Evolutionary conservation across 2,888 invertebrate species (phyloP).

Genomic region (Timema podura): DNA sequence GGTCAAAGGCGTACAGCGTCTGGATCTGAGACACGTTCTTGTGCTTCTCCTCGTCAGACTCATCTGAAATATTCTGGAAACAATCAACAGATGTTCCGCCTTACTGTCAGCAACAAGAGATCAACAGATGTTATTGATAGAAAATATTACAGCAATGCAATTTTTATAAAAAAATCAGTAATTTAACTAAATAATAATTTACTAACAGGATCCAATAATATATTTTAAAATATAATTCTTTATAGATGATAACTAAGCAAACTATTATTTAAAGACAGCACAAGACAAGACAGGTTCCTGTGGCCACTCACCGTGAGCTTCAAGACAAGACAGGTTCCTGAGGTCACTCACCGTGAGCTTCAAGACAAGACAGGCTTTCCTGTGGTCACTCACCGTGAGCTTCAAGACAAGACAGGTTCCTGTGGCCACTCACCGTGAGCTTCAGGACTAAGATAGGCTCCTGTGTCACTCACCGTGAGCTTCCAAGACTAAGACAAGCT

Average conservation of each 20-base stretch:
- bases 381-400: background rate
- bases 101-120: background rate
- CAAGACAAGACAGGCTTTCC: background rate
- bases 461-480: too few species aligned
- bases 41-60: constrained; percentile 72
- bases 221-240: too few species aligned
- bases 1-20: constrained; percentile 82
- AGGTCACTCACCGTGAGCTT: background rate
- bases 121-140: background rate
- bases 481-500: too few species aligned
- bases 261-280: too few species aligned
- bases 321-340: background rate
- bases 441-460: too few species aligned
- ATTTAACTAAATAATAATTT: too few species aligned
- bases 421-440: too few species aligned
- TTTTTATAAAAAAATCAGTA: background rate
- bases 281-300: background rate
- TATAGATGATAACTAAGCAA: too few species aligned
- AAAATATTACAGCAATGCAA: background rate
- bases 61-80: constrained; percentile 74
- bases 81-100: background rate
- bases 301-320: background rate
- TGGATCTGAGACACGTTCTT: constrained; percentile 84
- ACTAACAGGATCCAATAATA: too few species aligned
- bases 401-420: too few species aligned